Evolutionary conservation across 2,888 invertebrate genomes (phyloP), one percentile per base, ranked within the genome.

Genomic region (Brenthis ino): DNA sequence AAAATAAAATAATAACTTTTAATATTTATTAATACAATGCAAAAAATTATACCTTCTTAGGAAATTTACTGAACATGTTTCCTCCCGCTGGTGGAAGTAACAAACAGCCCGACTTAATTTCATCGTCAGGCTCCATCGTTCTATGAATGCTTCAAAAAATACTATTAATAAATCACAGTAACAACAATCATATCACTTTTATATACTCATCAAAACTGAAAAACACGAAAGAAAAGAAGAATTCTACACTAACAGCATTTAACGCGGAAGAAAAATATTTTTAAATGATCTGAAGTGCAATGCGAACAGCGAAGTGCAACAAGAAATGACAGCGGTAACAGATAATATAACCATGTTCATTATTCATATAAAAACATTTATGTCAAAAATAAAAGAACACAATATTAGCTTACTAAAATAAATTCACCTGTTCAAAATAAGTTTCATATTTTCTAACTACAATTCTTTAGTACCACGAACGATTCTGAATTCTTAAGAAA

Each of bases 61-160:
- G 96, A 88, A 96, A 96, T 93, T 97, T 94, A 84, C 95, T 95
- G 80, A 96, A 94, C 79, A 96, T 93, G 78, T 90, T 91, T 74
- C 92, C 92, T 82, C 92, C 92, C 77, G 91, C 92, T 76, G 96
- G 96, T 83, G 97, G 97, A 88, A 97, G 94, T 84, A 96, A 93
- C 81, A 97, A 94, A 93, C 94, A 95, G 84, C 97, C 97, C 85
- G 95, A 94, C 83, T 95, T 94, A 80, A 96, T 93, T 84, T 96
- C 95, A 86, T 95, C 95, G 92, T 96, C 96, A 84, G 94, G 94
- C 85, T 96, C 96, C 96, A 96, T 96, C 76, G 64, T 76, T 67
- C 60, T 60, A 57, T 43, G 33, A 33, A 50, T 28, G 48, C 33
- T 69, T 54, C 37, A 37, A 61, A 50, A 33, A 50, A 53, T 53